These are phyloP conservation scores for Schizopygopsis malacanthus DNA, from an alignment of 2,797 vertebrate species.

Conservation along the genomic window DNA sequence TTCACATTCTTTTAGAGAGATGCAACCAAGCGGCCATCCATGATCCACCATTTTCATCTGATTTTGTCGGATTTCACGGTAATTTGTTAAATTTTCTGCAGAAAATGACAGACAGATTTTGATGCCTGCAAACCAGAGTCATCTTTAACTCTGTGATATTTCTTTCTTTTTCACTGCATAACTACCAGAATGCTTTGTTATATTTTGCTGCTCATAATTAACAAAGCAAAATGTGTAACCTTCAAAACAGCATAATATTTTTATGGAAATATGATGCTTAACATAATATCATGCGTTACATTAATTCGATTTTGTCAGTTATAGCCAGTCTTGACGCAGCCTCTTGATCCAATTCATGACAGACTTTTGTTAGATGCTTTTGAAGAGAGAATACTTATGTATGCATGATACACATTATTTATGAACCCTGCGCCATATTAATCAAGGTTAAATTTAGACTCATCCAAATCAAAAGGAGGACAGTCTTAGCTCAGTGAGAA, in stretches of 20 bases:
- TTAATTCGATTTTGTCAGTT: constrained; percentile 30
- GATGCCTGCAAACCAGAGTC: constrained; percentile 44
- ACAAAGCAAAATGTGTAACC: constrained; percentile 9
- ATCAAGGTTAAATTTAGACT: constrained; percentile 78
- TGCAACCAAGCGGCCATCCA: constrained; percentile 40
- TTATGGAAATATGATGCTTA: constrained; percentile 19
- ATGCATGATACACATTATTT: constrained; percentile 71
- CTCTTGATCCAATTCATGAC: constrained; percentile 12
- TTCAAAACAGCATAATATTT: constrained; percentile 15
- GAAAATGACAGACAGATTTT: constrained; percentile 40
- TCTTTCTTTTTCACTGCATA: constrained; percentile 8
- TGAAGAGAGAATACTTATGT: constrained; percentile 35
- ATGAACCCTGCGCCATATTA: constrained; percentile 73
- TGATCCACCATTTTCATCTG: constrained; percentile 48
- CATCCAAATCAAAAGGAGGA: constrained; percentile 78
- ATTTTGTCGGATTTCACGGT: constrained; percentile 44
- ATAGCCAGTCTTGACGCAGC: neutral
- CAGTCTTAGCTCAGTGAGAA: constrained; percentile 70
- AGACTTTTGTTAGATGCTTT: constrained; percentile 43
- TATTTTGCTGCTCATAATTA: neutral
- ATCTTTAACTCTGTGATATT: constrained; percentile 23
- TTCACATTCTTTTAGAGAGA: constrained; percentile 49
- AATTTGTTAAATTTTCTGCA: constrained; percentile 49
- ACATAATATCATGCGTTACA: neutral
- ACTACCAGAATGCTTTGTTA: neutral